Base-by-base conservation (phyloP, 1,140 invertebrate species). In the Papilio glaucus region DNA sequence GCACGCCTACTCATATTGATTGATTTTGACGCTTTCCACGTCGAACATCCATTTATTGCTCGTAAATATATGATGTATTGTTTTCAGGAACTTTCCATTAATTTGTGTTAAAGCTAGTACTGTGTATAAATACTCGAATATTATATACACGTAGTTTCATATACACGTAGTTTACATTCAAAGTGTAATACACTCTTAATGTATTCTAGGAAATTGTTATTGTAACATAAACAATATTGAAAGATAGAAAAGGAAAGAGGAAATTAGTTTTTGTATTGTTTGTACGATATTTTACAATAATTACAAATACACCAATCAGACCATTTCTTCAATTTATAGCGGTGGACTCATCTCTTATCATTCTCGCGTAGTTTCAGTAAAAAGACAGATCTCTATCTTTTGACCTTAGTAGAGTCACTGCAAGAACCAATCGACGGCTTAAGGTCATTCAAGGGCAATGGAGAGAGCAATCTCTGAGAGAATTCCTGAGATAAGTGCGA, bases 1-100 rank as follows among this genome's bases (percentile, higher is more conserved):
- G 37, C 26, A 67, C 63, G 33, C 70, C 70, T 65, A 69, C 60
- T 38, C 39, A 57, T 80, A 80, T 80, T 76, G 78, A 77, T 80
- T 72, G 29, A 41, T 72, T 74, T 71, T 74, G 60, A 79, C 63
- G 72, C 33, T 68, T 38, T 24, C 33, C 39, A 72, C 67, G 37
- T 74, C 65, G 75, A 77, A 77, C 69, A 71, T 63, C 41, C 75
- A 77, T 74, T 78, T 74, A 6, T 68, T 42, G 13, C 8, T 63
- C 7, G 62, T 38, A 65, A 65, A 39, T 24, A 26, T 21, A 57
- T 39, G 62, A 38, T 37, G 18, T 65, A 65, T 38, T 65, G 15
- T 65, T 37, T 37, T 65, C 37, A 24, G 15, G 62, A 68, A 68
- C 0, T 45, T 68, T 45, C 41, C 65, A 68, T 26, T 68, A 45